These are phyloP conservation scores for Glyptemys insculpta DNA, from an alignment of 2,797 vertebrate genomes.

Conservation along the genomic window DNA sequence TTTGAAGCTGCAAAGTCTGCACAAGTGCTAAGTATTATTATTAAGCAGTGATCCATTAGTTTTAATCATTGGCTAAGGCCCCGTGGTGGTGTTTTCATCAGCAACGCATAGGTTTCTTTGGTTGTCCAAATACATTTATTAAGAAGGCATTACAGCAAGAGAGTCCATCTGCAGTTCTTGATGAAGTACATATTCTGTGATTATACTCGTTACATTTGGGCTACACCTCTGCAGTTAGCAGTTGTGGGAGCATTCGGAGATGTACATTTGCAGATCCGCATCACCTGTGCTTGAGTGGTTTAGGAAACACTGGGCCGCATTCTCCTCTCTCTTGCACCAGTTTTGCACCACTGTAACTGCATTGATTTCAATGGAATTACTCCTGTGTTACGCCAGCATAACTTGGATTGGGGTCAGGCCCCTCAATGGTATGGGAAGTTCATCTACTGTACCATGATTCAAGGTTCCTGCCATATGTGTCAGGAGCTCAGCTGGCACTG, in stretches of 20 bases:
- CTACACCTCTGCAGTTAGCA: not conserved
- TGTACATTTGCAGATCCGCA: not conserved
- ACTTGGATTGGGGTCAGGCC: not conserved
- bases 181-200: not conserved
- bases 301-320: not conserved
- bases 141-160: not conserved
- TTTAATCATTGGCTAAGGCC: not conserved
- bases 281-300: not conserved
- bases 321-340: too few relatives aligned
- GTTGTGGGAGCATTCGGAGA: not conserved
- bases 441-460: not conserved
- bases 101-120: not conserved
- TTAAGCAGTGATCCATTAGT: conserved; percentile 45
- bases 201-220: not conserved
- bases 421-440: not conserved
- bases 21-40: conserved; percentile 10
- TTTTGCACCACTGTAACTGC: not conserved
- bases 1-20: conserved; percentile 19
- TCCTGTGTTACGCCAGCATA: not conserved
- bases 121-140: not conserved
- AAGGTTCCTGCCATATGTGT: not conserved
- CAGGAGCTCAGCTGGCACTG: not conserved
- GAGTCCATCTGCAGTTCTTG: not conserved
- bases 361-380: not conserved
- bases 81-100: not conserved